A percentile compares a stretch with the other conserved stretches of the same genome.
These are phyloP conservation scores for Tinamus guttatus DNA, from an alignment of 2,113 vertebrate species.

Conservation along the genomic window DNA sequence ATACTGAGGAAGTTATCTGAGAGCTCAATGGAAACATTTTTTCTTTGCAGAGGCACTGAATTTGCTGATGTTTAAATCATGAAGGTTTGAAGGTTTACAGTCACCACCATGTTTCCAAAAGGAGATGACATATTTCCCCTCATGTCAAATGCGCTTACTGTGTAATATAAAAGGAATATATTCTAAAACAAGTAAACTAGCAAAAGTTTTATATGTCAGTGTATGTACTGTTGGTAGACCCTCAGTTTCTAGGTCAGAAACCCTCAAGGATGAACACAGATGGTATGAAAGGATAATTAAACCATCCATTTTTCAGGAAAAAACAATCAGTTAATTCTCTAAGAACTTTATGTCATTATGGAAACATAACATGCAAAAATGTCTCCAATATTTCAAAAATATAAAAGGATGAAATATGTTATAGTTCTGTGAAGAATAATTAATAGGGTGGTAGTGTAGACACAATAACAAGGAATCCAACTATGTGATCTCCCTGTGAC, in stretches of 20 bases:
- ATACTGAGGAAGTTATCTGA: fast-evolving
- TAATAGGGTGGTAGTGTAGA: neutral
- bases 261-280: neutral
- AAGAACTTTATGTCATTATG: slow-evolving; percentile 5
- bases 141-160: neutral
- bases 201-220: neutral
- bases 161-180: neutral
- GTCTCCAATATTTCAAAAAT: neutral
- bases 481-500: slow-evolving; percentile 34
- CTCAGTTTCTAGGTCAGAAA: neutral
- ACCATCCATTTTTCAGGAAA: slow-evolving; percentile 2
- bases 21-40: fast-evolving
- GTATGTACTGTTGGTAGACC: neutral
- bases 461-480: slow-evolving; percentile 42
- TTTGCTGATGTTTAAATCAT: fast-evolving
- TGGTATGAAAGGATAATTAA: slow-evolving; percentile 2
- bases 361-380: neutral
- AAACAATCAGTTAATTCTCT: slow-evolving; percentile 10
- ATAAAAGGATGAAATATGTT: neutral
- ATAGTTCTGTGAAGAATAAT: slow-evolving; percentile 48
- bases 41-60: neutral
- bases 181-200: neutral
- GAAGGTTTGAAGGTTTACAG: neutral
- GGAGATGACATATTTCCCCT: neutral
- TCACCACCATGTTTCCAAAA: fast-evolving